Evolutionary conservation across 2,113 vertebrate species (phyloP), one percentile per base, ranked within the genome.

Genomic region (Uria lomvia): DNA sequence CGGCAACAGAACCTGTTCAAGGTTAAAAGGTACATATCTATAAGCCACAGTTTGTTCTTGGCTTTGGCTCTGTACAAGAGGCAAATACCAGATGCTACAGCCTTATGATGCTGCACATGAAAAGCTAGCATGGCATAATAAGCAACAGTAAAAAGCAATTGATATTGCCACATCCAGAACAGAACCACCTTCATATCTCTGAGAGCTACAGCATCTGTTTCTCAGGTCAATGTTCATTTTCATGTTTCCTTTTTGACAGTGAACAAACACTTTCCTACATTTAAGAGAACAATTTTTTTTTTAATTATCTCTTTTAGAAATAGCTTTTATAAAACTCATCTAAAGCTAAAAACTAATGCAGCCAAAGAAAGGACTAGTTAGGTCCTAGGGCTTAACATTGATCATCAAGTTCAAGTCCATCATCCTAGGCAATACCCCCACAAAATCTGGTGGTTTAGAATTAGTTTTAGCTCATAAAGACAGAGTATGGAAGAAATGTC

Each of bases 21-120:
- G 96, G 94, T 96, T 96, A 96, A 96, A 94, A 95, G 79, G 76
- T 82, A 56, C 34, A 24, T 67, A 68, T 56, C 47, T 84, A 10
- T 67, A 52, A 77, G 30, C 38, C 79, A 71, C 56, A 91, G 72
- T 84, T 90, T 96, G 52, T 42, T 97, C 77, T 65, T 94, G 94
- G 86, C 79, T 89, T 92, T 84, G 22, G 15, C 40, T 89, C 27
- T 58, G 24, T 50, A 34, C 66, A 75, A 65, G 40, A 96, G 56
- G 38, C 30, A 95, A 87, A 75, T 74, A 92, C 11, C 92, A 94
- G 95, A 84, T 94, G 95, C 76, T 96, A 36, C 65, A 84, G 72
- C 24, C 30, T 87, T 89, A 73, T 68, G 65, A 89, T 60, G 47
- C 52, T 93, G 73, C 60, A 53, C 32, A 60, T 75, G 47, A 83